phyloP scores from a whole-genome alignment of 1,140 invertebrate genomes.

The Melipona quadrifasciata region DNA sequence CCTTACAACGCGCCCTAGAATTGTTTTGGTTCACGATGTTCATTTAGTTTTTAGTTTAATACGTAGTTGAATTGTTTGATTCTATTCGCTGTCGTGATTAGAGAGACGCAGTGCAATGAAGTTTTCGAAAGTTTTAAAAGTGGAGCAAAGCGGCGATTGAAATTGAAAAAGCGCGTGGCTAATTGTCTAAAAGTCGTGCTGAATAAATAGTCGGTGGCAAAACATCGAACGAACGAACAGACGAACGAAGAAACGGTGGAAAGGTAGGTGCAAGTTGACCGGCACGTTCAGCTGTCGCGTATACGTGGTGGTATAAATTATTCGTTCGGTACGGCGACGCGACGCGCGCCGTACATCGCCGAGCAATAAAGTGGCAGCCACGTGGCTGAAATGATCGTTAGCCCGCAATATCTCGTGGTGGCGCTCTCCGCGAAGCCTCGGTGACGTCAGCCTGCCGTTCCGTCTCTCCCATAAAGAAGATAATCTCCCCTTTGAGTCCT shows the following conservation, averaged over 20 bases:
- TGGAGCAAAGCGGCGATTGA: too few species aligned
- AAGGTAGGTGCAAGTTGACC: not conserved
- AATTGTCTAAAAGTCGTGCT: too few species aligned
- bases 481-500: not conserved
- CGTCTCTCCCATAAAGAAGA: not conserved
- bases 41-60: too few species aligned
- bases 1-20: too few species aligned
- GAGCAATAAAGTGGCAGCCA: constrained; percentile 16
- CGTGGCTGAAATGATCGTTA: constrained; percentile 34
- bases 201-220: not conserved
- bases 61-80: too few species aligned
- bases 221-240: not conserved
- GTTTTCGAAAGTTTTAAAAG: too few species aligned
- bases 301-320: constrained; percentile 39
- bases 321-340: not conserved
- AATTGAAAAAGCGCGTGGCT: too few species aligned
- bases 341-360: not conserved
- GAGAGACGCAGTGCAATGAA: too few species aligned
- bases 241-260: not conserved
- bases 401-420: not conserved
- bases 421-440: too few species aligned
- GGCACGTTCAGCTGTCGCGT: not conserved
- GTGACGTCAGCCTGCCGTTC: not conserved
- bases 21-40: too few species aligned
- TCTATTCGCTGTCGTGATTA: too few species aligned